A percentile compares a stretch with the other conserved stretches of the same genome.
These are phyloP conservation scores for Todus mexicanus DNA, from an alignment of 2,797 vertebrate genomes.

Conservation along the genomic window DNA sequence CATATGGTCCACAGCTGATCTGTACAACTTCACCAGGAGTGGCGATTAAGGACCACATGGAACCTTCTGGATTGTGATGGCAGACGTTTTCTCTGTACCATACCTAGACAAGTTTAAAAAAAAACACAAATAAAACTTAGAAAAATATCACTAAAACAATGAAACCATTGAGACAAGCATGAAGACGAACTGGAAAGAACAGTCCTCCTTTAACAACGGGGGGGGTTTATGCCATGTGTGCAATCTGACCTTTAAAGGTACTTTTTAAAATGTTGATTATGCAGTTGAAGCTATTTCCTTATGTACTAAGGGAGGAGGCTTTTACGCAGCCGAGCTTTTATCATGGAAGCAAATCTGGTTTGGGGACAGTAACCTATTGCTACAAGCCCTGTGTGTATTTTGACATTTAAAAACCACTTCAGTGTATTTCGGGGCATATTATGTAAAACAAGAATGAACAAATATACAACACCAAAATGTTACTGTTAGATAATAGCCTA, in stretches of 20 bases:
- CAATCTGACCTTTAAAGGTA: constrained; percentile 18
- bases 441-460: constrained; percentile 1
- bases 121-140: background rate
- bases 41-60: constrained; percentile 82
- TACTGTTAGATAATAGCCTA: background rate
- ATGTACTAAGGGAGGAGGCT: constrained; percentile 45
- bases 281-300: constrained; percentile 20
- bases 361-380: background rate
- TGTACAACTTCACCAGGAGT: constrained; percentile 93
- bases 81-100: constrained; percentile 91
- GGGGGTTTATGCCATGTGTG: background rate
- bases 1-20: constrained; percentile 92
- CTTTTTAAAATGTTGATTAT: background rate
- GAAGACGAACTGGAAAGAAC: background rate
- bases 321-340: constrained; percentile 5
- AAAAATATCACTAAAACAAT: background rate
- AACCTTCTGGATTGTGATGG: constrained; percentile 91
- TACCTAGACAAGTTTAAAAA: constrained; percentile 74
- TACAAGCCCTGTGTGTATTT: background rate
- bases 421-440: background rate
- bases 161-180: background rate
- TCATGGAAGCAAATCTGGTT: background rate
- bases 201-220: background rate
- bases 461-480: background rate
- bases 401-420: background rate